Percentiles rank a stretch among this genome's conserved stretches.
Conservation (phyloP, 2,797 vertebrate species). For the Sebastes glaucus region DNA sequence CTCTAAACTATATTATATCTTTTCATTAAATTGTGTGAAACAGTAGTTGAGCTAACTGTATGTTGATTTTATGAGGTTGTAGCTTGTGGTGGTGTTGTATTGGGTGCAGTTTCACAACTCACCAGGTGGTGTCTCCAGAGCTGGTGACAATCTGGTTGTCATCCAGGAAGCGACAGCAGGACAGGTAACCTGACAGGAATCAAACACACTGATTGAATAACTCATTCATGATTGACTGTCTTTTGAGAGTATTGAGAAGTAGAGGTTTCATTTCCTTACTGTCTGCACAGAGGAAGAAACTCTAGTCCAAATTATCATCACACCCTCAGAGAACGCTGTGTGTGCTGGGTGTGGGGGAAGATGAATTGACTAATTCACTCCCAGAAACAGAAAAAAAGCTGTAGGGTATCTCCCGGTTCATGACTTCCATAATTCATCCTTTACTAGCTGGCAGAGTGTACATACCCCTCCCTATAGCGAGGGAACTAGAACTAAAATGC, state of each 20-base stretch:
- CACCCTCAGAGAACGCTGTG: background rate
- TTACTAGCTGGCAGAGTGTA: slow-evolving; percentile 38
- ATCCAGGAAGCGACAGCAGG: slow-evolving; percentile 98
- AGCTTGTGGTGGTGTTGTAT: background rate
- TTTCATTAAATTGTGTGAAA: background rate
- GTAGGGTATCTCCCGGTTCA: slow-evolving; percentile 32
- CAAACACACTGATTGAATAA: slow-evolving; percentile 27
- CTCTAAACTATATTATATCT: background rate
- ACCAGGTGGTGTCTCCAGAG: slow-evolving; percentile 99
- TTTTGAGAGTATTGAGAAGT: background rate
- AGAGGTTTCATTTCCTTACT: background rate
- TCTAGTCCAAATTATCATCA: background rate
- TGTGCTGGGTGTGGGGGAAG: background rate
- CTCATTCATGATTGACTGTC: background rate
- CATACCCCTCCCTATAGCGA: slow-evolving; percentile 53
- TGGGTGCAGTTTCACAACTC: slow-evolving; percentile 73
- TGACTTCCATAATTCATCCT: slow-evolving; percentile 53
- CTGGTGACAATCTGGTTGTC: slow-evolving; percentile 99
- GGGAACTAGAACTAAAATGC: slow-evolving; percentile 75
- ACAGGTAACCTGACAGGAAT: slow-evolving; percentile 90
- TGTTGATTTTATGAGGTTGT: background rate
- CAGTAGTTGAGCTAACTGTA: background rate
- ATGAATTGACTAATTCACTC: slow-evolving; percentile 36
- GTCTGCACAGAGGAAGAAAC: background rate
- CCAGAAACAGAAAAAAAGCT: slow-evolving; percentile 18